A percentile compares a stretch with the other conserved stretches of the same genome.
phyloP scores from a whole-genome alignment of 2,797 vertebrate genomes.

The Fundulus diaphanus region DNA sequence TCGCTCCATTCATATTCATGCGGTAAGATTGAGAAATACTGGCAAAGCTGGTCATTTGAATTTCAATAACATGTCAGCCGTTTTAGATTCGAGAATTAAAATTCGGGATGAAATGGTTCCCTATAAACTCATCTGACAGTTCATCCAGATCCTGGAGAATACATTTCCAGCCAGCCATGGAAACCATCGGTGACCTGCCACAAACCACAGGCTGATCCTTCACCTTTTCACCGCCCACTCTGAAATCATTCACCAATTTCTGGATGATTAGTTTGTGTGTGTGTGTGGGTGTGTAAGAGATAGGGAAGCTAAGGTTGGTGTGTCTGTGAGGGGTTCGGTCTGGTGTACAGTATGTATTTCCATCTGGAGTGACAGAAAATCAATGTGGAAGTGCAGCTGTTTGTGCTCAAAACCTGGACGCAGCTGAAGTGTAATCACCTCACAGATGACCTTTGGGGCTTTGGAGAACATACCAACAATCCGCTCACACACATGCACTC shows the following conservation, averaged over 20 bases:
- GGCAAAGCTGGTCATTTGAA: slow-evolving; percentile 68
- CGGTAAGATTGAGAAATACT: slow-evolving; percentile 60
- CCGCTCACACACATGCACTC: slow-evolving; percentile 11
- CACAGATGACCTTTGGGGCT: slow-evolving; percentile 65
- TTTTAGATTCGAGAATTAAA: slow-evolving; percentile 59
- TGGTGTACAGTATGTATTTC: slow-evolving; percentile 72
- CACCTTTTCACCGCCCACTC: slow-evolving; percentile 55
- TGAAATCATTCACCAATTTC: slow-evolving; percentile 54
- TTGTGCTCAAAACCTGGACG: slow-evolving; percentile 61
- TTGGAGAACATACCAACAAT: slow-evolving; percentile 14
- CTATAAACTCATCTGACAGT: slow-evolving; percentile 60
- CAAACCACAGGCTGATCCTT: slow-evolving; percentile 50
- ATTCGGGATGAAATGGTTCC: slow-evolving; percentile 63
- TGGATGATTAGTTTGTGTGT: slow-evolving; percentile 36
- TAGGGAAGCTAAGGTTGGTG: not conserved
- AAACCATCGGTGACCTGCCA: slow-evolving; percentile 64
- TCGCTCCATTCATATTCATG: slow-evolving; percentile 74
- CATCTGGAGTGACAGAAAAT: slow-evolving; percentile 76
- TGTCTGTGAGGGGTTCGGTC: slow-evolving; percentile 38
- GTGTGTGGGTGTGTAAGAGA: slow-evolving; percentile 19
- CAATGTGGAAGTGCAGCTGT: slow-evolving; percentile 73
- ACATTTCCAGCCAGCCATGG: slow-evolving; percentile 42
- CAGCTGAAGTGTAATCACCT: slow-evolving; percentile 69
- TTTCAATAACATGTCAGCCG: slow-evolving; percentile 65
- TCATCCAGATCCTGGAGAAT: slow-evolving; percentile 60